These are phyloP conservation scores for Notocelia uddmanniana DNA, from an alignment of 2,888 invertebrate species.

Conservation along the genomic window DNA sequence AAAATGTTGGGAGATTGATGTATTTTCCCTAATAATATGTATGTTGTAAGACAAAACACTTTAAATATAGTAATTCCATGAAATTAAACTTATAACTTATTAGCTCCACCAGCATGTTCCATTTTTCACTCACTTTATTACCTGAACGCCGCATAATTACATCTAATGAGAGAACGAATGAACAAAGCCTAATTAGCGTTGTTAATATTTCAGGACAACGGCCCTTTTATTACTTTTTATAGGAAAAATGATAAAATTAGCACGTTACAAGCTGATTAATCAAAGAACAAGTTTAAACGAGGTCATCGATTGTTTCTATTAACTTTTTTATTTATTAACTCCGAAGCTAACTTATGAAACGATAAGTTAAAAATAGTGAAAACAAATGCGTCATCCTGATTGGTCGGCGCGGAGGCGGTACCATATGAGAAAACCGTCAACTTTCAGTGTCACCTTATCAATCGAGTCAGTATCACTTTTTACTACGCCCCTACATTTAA, in stretches of 20 bases:
- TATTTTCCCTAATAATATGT: no score
- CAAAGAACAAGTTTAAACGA: not conserved
- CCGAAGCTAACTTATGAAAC: not conserved
- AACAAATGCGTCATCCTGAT: no score
- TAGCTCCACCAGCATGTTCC: not conserved
- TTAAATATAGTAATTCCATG: no score
- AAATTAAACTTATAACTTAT: not conserved
- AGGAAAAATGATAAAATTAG: not conserved
- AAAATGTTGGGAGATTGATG: no score
- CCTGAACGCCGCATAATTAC: constrained; percentile 22
- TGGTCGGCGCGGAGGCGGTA: no score
- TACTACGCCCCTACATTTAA: no score
- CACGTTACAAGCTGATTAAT: not conserved
- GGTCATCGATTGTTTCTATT: not conserved
- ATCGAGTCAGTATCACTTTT: no score
- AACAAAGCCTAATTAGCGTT: constrained; percentile 29
- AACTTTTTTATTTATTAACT: not conserved
- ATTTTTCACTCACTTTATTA: constrained; percentile 3
- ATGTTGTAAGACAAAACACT: no score
- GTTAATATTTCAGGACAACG: constrained; percentile 23
- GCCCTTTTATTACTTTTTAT: constrained; percentile 20
- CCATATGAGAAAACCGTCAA: no score
- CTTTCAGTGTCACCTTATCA: no score
- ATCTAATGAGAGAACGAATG: constrained; percentile 27
- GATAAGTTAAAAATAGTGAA: no score